A percentile compares a stretch with the other conserved stretches of the same genome.
Evolutionary conservation across 1,140 invertebrate species (phyloP).

Genomic region (Rhagoletis pomonella): DNA sequence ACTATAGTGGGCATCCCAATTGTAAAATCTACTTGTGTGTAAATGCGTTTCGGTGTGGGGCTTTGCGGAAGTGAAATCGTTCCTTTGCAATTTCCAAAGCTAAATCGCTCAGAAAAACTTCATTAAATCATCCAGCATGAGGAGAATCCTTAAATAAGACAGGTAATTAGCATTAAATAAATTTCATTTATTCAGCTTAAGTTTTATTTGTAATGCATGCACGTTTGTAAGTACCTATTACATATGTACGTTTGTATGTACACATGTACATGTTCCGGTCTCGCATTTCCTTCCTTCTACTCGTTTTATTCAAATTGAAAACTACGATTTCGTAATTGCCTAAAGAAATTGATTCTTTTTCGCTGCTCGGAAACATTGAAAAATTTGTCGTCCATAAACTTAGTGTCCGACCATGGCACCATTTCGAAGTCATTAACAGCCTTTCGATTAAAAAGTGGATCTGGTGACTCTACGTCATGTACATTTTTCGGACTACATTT

Average conservation of each 20-base stretch:
- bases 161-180: neutral
- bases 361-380: slow-evolving; percentile 51
- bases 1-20: too few relatives aligned
- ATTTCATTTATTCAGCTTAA: neutral
- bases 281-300: too few relatives aligned
- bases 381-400: slow-evolving; percentile 56
- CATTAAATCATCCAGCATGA: too few relatives aligned
- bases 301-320: neutral
- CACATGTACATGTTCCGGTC: too few relatives aligned
- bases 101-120: too few relatives aligned
- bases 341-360: slow-evolving; percentile 54
- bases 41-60: too few relatives aligned
- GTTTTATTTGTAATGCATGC: too few relatives aligned
- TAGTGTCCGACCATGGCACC: slow-evolving; percentile 10
- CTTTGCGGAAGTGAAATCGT: too few relatives aligned
- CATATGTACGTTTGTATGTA: too few relatives aligned
- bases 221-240: too few relatives aligned
- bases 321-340: slow-evolving; percentile 50
- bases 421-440: slow-evolving; percentile 54
- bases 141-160: neutral
- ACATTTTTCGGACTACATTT: slow-evolving; percentile 19
- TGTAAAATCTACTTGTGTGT: too few relatives aligned
- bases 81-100: too few relatives aligned
- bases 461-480: slow-evolving; percentile 13
- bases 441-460: slow-evolving; percentile 53